Percentiles rank a stretch among this genome's conserved stretches.
phyloP scores from a whole-genome alignment of 2,113 vertebrate genomes.

The Megalops atlanticus region DNA sequence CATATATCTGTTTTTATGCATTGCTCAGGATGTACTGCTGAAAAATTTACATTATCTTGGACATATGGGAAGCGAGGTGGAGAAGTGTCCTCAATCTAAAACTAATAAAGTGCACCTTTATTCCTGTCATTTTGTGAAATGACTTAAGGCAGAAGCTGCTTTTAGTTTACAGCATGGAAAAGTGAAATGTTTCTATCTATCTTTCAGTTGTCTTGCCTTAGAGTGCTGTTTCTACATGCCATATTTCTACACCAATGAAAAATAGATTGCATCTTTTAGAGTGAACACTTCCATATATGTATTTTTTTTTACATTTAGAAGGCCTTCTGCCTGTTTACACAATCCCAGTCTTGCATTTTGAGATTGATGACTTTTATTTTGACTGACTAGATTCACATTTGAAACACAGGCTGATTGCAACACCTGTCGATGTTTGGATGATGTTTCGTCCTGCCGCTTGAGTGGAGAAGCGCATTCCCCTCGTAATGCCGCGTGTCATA shows the following conservation, averaged over 20 bases:
- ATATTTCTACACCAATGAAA: background rate
- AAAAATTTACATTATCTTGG: slow-evolving; percentile 78
- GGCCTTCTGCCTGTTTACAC: background rate
- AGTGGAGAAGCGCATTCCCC: too few species aligned
- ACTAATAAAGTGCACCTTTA: slow-evolving; percentile 79
- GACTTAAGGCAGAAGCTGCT: slow-evolving; percentile 76
- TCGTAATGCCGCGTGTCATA: background rate
- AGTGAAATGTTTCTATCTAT: background rate
- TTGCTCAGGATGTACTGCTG: slow-evolving; percentile 67
- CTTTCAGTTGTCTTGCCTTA: background rate
- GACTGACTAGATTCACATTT: too few species aligned
- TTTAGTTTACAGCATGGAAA: slow-evolving; percentile 58
- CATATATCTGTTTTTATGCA: slow-evolving; percentile 78
- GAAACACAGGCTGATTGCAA: too few species aligned
- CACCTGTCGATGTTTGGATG: too few species aligned
- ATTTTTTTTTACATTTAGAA: too few species aligned
- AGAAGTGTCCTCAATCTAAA: slow-evolving; percentile 76
- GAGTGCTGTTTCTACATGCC: slow-evolving; percentile 47
- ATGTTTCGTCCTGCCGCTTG: too few species aligned
- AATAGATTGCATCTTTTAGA: background rate
- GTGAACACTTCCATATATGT: background rate
- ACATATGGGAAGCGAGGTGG: slow-evolving; percentile 61
- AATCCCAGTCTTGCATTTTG: too few species aligned
- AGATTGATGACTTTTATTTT: too few species aligned
- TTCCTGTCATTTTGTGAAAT: slow-evolving; percentile 76